Percentiles rank a stretch among this genome's conserved stretches.
These are phyloP conservation scores for Eulimnadia texana DNA, from an alignment of 1,140 invertebrate genomes.

Conservation along the genomic window DNA sequence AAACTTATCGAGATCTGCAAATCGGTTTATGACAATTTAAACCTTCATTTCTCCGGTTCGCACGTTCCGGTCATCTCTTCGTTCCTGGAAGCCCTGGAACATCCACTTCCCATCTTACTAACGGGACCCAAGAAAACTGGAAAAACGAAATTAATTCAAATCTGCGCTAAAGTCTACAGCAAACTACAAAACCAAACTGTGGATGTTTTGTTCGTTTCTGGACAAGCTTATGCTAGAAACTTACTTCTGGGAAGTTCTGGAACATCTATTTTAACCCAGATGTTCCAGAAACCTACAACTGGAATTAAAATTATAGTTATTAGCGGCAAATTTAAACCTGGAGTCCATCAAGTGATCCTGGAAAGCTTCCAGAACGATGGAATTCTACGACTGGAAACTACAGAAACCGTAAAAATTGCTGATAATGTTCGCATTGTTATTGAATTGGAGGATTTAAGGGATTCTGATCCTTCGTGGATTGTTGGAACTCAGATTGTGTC, in stretches of 20 bases:
- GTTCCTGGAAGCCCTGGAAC: background rate
- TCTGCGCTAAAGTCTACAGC: background rate
- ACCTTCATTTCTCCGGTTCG: background rate
- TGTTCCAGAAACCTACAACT: background rate
- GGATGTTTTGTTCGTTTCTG: background rate
- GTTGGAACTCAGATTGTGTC: conserved; percentile 1
- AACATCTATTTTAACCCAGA: background rate
- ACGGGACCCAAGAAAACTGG: background rate
- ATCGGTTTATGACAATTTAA: background rate
- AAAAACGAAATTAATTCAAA: background rate
- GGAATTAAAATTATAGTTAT: background rate
- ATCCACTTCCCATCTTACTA: background rate
- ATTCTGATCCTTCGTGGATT: conserved; percentile 32
- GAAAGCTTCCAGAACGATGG: background rate
- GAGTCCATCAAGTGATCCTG: background rate
- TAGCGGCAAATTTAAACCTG: background rate
- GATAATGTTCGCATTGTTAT: background rate
- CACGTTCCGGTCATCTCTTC: background rate
- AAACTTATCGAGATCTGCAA: background rate
- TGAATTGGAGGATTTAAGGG: background rate
- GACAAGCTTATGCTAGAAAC: background rate
- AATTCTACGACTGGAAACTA: background rate
- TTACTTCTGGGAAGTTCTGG: background rate
- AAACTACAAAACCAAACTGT: background rate
- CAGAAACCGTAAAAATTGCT: background rate